Base-by-base conservation (phyloP, 2,797 vertebrate species). In the Pogonophryne albipinna region DNA sequence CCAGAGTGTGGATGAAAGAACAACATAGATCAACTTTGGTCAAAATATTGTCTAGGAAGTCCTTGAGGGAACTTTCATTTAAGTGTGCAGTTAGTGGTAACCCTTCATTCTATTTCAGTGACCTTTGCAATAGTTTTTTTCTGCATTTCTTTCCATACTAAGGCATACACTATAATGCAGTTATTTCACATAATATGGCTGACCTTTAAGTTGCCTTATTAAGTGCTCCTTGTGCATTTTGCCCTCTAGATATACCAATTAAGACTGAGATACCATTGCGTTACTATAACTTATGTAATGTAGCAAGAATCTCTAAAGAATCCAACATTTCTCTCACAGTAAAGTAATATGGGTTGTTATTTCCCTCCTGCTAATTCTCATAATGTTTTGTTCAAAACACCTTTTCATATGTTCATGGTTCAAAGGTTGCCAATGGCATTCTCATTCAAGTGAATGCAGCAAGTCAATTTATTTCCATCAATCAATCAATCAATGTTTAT, bases 131-230 rank as follows among this genome's bases (percentile, higher is more conserved):
- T 55, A 31, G 20, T 17, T 52, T 41, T 56, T 17, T 38, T 38
- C 8, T 23, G 34, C 34, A 38, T 9, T 45, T 31, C 27, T 46
- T 2, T 20, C 46, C 59, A 34, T 27, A 27, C 44, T 44, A 53
- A 19, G 14, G 41, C 23, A 11, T 57, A 34, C 23, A n/a, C 20
- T 49, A 10, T 31, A 51, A 63, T 27, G 3, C 23, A 56, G 23
- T 71, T 50, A 47, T 45, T 67, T 66, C 50, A 45, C 23, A 61
- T 46, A 70, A 62, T 9, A 61, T 17, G 44, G 50, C 20, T 80
- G 68, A 80, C 73, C 56, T 67, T 75, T 76, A 62, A 62, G 23
- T 34, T 10, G 11, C 44, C 31, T 66, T 27, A 49, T 73, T 3
- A 63, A 55, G 34, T 55, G 49, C 12, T 60, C 13, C 14, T 20